A percentile compares a stretch with the other conserved stretches of the same genome.
Evolutionary conservation across 2,113 vertebrate genomes (phyloP).

Genomic region (Aptenodytes forsteri): DNA sequence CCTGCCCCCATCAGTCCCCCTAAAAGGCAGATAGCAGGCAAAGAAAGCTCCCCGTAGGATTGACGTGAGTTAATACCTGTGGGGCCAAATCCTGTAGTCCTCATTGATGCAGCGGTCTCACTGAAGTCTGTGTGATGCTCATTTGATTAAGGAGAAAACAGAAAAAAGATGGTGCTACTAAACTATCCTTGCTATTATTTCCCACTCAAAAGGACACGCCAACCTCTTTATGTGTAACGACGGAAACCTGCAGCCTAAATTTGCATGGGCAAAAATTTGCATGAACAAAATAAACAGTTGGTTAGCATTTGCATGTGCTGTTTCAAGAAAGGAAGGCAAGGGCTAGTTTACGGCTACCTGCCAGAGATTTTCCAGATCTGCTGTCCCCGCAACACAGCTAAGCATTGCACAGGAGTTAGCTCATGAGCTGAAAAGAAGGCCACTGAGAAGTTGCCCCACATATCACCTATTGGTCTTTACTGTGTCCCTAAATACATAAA

Average conservation of each 20-base stretch:
- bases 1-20: neutral
- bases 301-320: conserved; percentile 6
- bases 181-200: neutral
- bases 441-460: neutral
- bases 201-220: neutral
- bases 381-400: neutral
- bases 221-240: neutral
- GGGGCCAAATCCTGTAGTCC: neutral
- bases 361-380: neutral
- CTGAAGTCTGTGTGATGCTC: neutral
- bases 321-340: neutral
- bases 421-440: neutral
- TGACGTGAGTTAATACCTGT: neutral
- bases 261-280: conserved; percentile 27
- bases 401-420: neutral
- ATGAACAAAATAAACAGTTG: conserved; percentile 8
- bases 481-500: neutral
- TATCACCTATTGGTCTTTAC: neutral
- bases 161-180: neutral
- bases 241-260: neutral
- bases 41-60: fast-evolving
- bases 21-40: neutral
- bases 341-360: neutral
- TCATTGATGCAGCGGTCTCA: neutral
- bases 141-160: neutral